Evolutionary conservation across 2,113 vertebrate species (phyloP), one percentile per base, ranked within the genome.

Genomic region (Tachuris rubrigastra): DNA sequence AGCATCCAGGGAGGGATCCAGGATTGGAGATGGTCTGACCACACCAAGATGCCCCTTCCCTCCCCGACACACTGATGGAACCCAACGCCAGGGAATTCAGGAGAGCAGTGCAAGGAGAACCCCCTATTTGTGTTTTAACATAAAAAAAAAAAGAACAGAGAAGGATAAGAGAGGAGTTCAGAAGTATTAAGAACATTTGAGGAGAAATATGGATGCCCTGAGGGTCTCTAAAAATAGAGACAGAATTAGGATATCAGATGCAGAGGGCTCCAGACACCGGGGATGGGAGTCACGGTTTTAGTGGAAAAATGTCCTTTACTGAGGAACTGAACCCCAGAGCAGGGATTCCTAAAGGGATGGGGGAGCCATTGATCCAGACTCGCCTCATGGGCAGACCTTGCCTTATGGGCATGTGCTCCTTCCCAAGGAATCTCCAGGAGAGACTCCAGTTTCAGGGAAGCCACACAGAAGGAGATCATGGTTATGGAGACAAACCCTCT

Each of bases 401-500:
- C 41, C 50, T 35, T 4, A 31, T 8, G 23, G 33, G 30, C 30
- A n/a, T 3, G 6, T 0, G 3, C 17, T 37, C 10, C 65, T 37
- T 21, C 27, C 42, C 44, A 16, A 25, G 14, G 19, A 12, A 20
- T 14, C 39, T 59, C 72, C 2, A 14, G n/a, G 37, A 72, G 21
- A 53, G 22, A 11, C 10, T n/a, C 46, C 33, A 25, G 3, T 4
- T 49, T 5, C 33, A 49, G 49, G 49, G 66, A 50, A 68, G 47
- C 12, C 73, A 22, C 35, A 2, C 9, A 6, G 35, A 16, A 69
- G 50, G 19, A 75, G 25, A 65, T 33, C 8, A 1, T 0, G 0
- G 6, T 14, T 5, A 30, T 1, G 12, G 65, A 33, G 31, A 58
- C 20, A 63, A 55, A 46, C 0, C 8, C 47, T 56, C 56, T 56